These are phyloP conservation scores for Chloroceryle aenea DNA, from an alignment of 2,113 vertebrate genomes.

Conservation along the genomic window DNA sequence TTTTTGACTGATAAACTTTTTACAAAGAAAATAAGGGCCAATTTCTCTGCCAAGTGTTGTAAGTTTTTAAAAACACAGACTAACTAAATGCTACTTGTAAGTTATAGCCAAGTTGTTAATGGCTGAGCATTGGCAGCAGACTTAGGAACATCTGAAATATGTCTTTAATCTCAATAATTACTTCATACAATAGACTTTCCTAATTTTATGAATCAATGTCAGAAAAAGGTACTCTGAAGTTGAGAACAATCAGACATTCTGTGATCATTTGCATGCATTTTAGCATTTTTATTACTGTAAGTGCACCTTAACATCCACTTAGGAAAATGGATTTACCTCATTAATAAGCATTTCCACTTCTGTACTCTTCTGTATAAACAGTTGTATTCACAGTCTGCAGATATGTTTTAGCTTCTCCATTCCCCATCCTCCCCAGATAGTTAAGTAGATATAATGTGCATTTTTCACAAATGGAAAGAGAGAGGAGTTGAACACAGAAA, in stretches of 20 bases:
- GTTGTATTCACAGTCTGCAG: not conserved
- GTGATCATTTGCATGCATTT: not conserved
- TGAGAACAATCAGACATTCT: not conserved
- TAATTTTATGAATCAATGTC: not conserved
- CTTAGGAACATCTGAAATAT: not conserved
- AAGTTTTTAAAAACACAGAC: not conserved
- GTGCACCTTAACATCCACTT: not conserved
- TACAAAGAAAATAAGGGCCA: not conserved
- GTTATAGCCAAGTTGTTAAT: conserved; percentile 17
- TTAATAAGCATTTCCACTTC: not conserved
- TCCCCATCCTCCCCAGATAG: not conserved
- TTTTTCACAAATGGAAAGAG: not conserved
- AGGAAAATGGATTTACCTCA: not conserved
- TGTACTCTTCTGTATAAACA: not conserved
- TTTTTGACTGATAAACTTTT: not conserved
- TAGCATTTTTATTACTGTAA: not conserved
- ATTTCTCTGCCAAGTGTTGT: not conserved
- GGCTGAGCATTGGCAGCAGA: not conserved
- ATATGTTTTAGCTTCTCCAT: not conserved
- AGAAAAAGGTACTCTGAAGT: not conserved
- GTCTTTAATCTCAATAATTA: not conserved
- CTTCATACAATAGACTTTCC: not conserved
- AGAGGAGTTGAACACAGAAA: not conserved
- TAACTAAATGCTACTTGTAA: not conserved
- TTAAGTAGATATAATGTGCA: not conserved